Percentiles rank a stretch among this genome's conserved stretches.
These are phyloP conservation scores for Nothocercus julius DNA, from an alignment of 2,113 vertebrate species.

Conservation along the genomic window DNA sequence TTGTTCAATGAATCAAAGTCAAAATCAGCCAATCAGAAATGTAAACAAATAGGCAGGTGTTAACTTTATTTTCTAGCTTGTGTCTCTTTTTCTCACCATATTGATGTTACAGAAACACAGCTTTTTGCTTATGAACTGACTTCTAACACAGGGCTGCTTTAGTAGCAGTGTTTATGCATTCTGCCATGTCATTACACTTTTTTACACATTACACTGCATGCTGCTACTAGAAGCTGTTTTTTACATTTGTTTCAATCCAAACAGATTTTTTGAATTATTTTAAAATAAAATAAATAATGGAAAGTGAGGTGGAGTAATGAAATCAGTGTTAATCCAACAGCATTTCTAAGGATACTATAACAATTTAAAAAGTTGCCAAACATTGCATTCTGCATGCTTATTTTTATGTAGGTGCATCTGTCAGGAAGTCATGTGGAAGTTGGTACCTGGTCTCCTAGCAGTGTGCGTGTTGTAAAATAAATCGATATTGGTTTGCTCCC, in stretches of 20 bases:
- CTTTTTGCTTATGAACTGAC: background rate
- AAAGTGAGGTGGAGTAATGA: background rate
- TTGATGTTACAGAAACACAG: background rate
- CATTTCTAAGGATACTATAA: constrained; percentile 1
- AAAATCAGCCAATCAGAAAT: background rate
- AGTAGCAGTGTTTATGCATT: background rate
- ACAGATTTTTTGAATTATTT: background rate
- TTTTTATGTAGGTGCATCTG: constrained; percentile 40
- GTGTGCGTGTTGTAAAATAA: constrained; percentile 9
- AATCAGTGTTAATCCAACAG: background rate
- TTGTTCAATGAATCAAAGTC: background rate
- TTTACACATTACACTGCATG: background rate
- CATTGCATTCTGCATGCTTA: constrained; percentile 5
- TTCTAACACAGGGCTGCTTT: background rate
- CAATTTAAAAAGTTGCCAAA: constrained; percentile 27
- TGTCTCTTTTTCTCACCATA: background rate
- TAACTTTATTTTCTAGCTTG: background rate
- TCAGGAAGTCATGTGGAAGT: constrained; percentile 14
- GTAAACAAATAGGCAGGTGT: background rate
- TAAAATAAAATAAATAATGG: background rate
- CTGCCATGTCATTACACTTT: background rate
- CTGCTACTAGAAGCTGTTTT: background rate
- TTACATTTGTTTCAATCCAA: background rate
- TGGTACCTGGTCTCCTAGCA: background rate
- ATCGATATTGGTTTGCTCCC: constrained; percentile 18